A percentile compares a stretch with the other conserved stretches of the same genome.
These are phyloP conservation scores for Matsumyia berberina DNA, from an alignment of 2,888 invertebrate genomes.

Conservation along the genomic window DNA sequence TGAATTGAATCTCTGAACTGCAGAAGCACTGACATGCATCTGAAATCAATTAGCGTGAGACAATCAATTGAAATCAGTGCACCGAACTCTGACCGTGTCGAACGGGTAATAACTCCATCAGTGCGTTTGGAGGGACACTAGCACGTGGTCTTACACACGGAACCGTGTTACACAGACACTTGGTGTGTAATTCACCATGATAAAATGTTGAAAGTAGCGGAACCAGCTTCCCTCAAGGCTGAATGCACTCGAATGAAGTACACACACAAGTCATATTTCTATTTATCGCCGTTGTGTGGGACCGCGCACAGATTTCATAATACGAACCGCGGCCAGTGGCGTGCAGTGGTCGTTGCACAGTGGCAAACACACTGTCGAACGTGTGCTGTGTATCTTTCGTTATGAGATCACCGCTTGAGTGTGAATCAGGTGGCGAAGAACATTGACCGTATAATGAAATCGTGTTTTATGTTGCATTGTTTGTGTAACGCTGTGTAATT, in stretches of 20 bases:
- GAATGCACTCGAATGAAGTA: slow-evolving; percentile 62
- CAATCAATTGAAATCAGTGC: slow-evolving; percentile 50
- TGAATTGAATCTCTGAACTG: slow-evolving; percentile 45
- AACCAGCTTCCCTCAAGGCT: slow-evolving; percentile 67
- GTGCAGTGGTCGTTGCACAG: slow-evolving; percentile 8
- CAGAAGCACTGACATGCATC: slow-evolving; percentile 15
- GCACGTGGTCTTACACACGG: slow-evolving; percentile 50
- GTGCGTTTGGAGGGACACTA: not conserved
- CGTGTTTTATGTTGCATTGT: slow-evolving; percentile 60
- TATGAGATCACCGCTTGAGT: slow-evolving; percentile 56
- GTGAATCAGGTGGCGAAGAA: slow-evolving; percentile 55
- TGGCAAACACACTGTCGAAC: not conserved
- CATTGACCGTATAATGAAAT: slow-evolving; percentile 74
- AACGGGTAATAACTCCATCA: not conserved
- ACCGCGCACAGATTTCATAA: slow-evolving; percentile 64
- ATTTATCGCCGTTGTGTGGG: slow-evolving; percentile 35
- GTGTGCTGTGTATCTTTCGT: slow-evolving; percentile 17
- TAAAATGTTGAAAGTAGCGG: slow-evolving; percentile 57
- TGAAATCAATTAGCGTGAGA: slow-evolving; percentile 51
- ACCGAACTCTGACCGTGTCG: slow-evolving; percentile 19
- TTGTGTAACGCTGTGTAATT: slow-evolving; percentile 50
- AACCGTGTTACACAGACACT: slow-evolving; percentile 39
- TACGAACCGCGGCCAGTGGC: slow-evolving; percentile 8
- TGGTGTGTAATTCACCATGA: slow-evolving; percentile 48
- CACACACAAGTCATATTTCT: slow-evolving; percentile 50